Base-by-base conservation (phyloP, 64 coral and sea anemone genomes). In the Catalaphyllia jardinei region DNA sequence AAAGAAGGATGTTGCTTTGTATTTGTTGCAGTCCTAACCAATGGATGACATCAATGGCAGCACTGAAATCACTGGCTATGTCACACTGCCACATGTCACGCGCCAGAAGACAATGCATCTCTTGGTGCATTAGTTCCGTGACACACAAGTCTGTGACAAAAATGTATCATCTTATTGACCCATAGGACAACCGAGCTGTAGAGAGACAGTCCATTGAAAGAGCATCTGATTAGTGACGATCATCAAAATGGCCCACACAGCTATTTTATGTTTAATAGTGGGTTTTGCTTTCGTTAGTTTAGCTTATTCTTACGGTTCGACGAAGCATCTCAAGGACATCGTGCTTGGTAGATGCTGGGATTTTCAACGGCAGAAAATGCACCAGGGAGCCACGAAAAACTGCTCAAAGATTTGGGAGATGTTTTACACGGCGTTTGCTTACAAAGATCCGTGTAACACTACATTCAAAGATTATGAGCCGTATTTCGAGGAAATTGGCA, bases 401-500 rank as follows among this genome's bases (percentile, higher is more conserved):
- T 85, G 81, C 62, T 71, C 62, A 3, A 50, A 16, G 24, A 71
- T 85, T 24, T 85, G 81, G 81, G 42, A 65, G 1, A 51, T 13
- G 39, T 71, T 85, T 71, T 29, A 39, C 81, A 71, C 5, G 0
- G 81, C 81, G 10, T 85, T 85, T 25, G 81, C 81, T 19, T 29
- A 27, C 39, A 85, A 85, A 35, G 81, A 85, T 24, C 63, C 81
- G 9, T 85, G 81, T 24, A 71, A n/a, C 11, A 71, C 38, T 49
- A 51, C 31, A 51, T 85, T 71, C 35, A 10, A 31, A 51, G 63
- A 85, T 71, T 85, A 85, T 14, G 10, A 28, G 22, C 35, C 81
- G 7, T 85, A 50, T 63, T 85, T 85, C 50, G 81, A 85, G 9
- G 81, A 69, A 85, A 63, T 85, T 38, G 81, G 81, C 62, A 85